Evolutionary conservation across 2,888 invertebrate genomes (phyloP).

Genomic region (Cancer borealis): DNA sequence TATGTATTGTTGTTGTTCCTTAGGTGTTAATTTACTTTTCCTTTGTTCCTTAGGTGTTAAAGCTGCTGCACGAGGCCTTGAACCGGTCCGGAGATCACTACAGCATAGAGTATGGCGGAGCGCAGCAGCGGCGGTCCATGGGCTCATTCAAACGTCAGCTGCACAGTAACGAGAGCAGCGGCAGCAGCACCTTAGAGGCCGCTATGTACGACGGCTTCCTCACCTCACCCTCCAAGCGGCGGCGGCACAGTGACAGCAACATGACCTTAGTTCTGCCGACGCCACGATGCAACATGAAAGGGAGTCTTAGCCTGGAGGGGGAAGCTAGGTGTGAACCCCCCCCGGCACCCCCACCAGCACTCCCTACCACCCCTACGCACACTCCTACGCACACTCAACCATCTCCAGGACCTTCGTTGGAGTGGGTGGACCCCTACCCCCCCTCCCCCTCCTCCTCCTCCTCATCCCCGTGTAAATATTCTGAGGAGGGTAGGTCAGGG

Average conservation of each 20-base stretch:
- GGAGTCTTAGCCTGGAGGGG: conserved; percentile 76
- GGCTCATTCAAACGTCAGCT: conserved; percentile 76
- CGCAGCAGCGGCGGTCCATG: conserved; percentile 68
- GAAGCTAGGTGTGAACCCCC: conserved; percentile 69
- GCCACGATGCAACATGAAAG: conserved; percentile 76
- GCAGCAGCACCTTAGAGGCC: conserved; percentile 71
- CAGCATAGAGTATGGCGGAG: conserved; percentile 76
- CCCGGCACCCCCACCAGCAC: conserved; percentile 47
- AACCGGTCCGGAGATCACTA: conserved; percentile 77
- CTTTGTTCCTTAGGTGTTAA: conserved; percentile 65
- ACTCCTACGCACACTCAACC: conserved; percentile 41
- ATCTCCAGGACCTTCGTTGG: conserved; percentile 64
- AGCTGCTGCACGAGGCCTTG: conserved; percentile 77
- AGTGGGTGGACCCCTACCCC: conserved; percentile 74
- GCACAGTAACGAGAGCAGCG: conserved; percentile 69
- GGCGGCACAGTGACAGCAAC: conserved; percentile 76
- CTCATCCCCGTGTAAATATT: conserved; percentile 63
- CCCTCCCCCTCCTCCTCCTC: conserved; percentile 69
- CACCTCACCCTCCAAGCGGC: conserved; percentile 71
- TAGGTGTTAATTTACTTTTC: neutral
- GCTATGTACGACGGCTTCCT: conserved; percentile 73
- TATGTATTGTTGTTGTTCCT: neutral
- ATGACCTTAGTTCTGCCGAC: conserved; percentile 75
- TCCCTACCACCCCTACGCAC: conserved; percentile 58
- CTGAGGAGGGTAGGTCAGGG: conserved; percentile 55